Percentiles rank a stretch among this genome's conserved stretches.
Evolutionary conservation across 2,797 vertebrate species (phyloP).

Genomic region (Gymnoscopelus microlampas): DNA sequence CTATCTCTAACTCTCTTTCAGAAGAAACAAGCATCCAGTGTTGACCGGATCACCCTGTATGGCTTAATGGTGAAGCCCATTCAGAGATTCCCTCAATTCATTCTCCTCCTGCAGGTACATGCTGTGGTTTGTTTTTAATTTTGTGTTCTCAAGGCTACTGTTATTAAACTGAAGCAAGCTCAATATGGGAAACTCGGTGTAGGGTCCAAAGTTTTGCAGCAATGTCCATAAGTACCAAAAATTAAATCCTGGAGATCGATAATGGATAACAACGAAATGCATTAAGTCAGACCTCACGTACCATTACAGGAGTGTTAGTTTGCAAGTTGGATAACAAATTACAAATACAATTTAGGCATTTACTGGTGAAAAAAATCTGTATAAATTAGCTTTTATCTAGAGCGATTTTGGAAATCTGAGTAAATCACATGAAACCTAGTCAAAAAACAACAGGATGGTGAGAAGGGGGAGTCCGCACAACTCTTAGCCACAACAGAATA

Average conservation of each 20-base stretch:
- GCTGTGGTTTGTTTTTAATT: conserved; percentile 12
- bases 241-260: conserved; percentile 31
- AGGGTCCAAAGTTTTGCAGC: conserved; percentile 11
- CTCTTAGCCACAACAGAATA: too few species aligned
- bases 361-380: too few species aligned
- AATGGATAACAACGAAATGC: conserved; percentile 39
- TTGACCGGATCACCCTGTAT: conserved; percentile 94
- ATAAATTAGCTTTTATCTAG: neutral
- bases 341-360: too few species aligned
- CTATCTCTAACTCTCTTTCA: conserved; percentile 53
- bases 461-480: too few species aligned
- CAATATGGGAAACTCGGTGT: conserved; percentile 19
- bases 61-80: conserved; percentile 98
- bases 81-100: conserved; percentile 97
- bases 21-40: conserved; percentile 92
- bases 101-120: conserved; percentile 93
- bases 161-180: conserved; percentile 4
- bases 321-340: too few species aligned
- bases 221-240: conserved; percentile 26
- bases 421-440: too few species aligned
- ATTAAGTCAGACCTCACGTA: conserved; percentile 14
- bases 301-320: conserved; percentile 11
- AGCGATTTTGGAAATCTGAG: neutral
- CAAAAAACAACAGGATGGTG: too few species aligned
- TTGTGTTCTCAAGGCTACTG: neutral